phyloP scores from a whole-genome alignment of 2,888 invertebrate genomes.

The Parnassius glacialis region DNA sequence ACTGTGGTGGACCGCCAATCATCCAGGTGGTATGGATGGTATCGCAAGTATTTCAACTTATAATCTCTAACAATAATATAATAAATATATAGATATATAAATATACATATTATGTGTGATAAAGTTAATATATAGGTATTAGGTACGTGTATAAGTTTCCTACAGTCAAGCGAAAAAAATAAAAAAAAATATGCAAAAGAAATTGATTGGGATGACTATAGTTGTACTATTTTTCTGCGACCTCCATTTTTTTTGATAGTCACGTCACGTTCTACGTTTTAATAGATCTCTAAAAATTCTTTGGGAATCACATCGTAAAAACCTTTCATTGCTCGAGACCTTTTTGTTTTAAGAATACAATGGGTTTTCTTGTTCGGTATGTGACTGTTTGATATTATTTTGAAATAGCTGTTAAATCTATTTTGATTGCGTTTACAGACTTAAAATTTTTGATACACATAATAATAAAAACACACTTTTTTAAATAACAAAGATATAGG shows the following conservation, averaged over 20 bases:
- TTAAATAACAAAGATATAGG: too few species aligned
- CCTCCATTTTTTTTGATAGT: constrained; percentile 2
- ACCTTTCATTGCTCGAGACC: constrained; percentile 13
- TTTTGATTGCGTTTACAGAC: neutral
- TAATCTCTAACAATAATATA: too few species aligned
- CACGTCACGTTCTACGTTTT: constrained; percentile 12
- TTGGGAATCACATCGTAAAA: constrained; percentile 19
- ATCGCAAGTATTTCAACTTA: too few species aligned
- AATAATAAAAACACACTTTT: too few species aligned
- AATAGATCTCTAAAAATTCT: constrained; percentile 23
- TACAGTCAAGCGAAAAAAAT: too few species aligned
- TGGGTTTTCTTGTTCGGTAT: neutral
- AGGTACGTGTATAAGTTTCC: too few species aligned
- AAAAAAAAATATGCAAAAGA: neutral
- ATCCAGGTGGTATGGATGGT: too few species aligned
- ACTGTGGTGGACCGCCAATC: too few species aligned
- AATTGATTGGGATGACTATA: neutral
- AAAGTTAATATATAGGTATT: too few species aligned
- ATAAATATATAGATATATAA: too few species aligned
- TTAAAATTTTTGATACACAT: too few species aligned
- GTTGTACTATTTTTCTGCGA: constrained; percentile 1
- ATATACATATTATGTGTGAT: too few species aligned
- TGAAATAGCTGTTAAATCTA: constrained; percentile 5
- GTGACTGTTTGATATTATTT: neutral
- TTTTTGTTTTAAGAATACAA: constrained; percentile 18